A percentile compares a stretch with the other conserved stretches of the same genome.
Conservation (phyloP, 2,888 invertebrate genomes). For the Bembecia ichneumoniformis region DNA sequence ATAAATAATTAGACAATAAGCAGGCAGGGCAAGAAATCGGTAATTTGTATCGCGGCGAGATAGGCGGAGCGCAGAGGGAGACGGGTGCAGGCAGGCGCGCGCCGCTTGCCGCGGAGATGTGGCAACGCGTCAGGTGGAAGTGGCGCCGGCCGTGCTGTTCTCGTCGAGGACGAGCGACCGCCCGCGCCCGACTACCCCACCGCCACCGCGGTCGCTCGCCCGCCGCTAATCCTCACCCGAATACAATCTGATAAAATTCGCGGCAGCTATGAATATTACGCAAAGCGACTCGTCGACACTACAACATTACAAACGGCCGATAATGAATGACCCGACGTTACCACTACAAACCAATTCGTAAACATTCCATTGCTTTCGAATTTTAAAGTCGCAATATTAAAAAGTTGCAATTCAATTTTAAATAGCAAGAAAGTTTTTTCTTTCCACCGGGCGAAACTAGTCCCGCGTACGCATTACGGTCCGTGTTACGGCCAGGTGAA, state of each 20-base stretch:
- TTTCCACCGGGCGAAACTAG: conserved; percentile 70
- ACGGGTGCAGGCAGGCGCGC: conserved; percentile 59
- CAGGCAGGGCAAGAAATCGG: conserved; percentile 67
- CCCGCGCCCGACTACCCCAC: conserved; percentile 34
- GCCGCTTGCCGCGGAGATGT: conserved; percentile 60
- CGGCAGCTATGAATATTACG: conserved; percentile 71
- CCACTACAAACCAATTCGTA: conserved; percentile 12
- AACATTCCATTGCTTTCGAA: conserved; percentile 15
- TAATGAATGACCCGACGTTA: conserved; percentile 64
- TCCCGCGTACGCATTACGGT: conserved; percentile 68
- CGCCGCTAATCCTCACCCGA: conserved; percentile 62
- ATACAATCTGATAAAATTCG: conserved; percentile 72
- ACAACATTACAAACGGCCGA: conserved; percentile 38
- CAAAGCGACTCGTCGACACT: conserved; percentile 62
- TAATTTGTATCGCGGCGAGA: conserved; percentile 66
- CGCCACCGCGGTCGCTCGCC: conserved; percentile 43
- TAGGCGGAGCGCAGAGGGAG: conserved; percentile 61
- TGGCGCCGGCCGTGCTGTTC: conserved; percentile 54
- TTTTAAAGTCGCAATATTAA: conserved; percentile 44
- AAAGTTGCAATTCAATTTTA: conserved; percentile 34
- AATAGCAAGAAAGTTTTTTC: conserved; percentile 70
- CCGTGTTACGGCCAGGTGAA: conserved; percentile 68
- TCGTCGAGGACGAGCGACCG: conserved; percentile 51
- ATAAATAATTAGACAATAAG: conserved; percentile 71
- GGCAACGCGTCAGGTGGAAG: conserved; percentile 72